Evolutionary conservation across 2,113 vertebrate genomes (phyloP), one percentile per base, ranked within the genome.

Genomic region (Scophthalmus maximus): DNA sequence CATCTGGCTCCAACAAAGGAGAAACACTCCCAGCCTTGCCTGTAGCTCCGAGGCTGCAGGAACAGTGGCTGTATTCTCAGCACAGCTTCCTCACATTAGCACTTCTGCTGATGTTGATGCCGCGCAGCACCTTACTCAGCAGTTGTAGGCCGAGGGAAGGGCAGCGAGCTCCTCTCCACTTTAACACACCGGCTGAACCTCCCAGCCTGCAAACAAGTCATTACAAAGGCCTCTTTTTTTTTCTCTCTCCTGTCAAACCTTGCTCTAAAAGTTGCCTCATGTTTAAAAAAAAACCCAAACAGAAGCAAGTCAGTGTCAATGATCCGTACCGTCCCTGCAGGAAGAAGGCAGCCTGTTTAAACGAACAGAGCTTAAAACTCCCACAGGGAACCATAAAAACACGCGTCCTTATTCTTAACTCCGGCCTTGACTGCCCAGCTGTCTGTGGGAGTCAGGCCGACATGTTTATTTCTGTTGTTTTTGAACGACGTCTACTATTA

Each of bases 1-100:
- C 83, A 89, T 85, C 78, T 90, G 82, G 68, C 44, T 86, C 25
- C 79, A 68, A 87, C 84, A 65, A 53, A 78, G 27, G 32, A 62
- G 40, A n/a, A 60, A 42, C 53, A 57, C 79, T 73, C 18, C 51
- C 10, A 49, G 53, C 18, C 47, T 73, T 66, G 64, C 73, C 18
- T 52, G 55, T 11, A n/a, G 60, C 68, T 20, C 5, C 1, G 0
- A 68, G 50, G 59, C 59, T 22, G 46, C 47, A 69, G 38, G 76
- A 79, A 83, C 80, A 89, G 83, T 64, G 55, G 52, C 6, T 61
- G 47, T 77, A 68, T 81, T 82, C 77, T 79, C 63, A 81, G 76
- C 77, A 27, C 60, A 52, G 64, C 61, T 59, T 72, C 73, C 53
- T 49, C 65, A 38, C 67, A 83, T 44, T 46, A 71, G 78, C 63